phyloP scores from a whole-genome alignment of 2,113 vertebrate genomes.

The Neogobius melanostomus region DNA sequence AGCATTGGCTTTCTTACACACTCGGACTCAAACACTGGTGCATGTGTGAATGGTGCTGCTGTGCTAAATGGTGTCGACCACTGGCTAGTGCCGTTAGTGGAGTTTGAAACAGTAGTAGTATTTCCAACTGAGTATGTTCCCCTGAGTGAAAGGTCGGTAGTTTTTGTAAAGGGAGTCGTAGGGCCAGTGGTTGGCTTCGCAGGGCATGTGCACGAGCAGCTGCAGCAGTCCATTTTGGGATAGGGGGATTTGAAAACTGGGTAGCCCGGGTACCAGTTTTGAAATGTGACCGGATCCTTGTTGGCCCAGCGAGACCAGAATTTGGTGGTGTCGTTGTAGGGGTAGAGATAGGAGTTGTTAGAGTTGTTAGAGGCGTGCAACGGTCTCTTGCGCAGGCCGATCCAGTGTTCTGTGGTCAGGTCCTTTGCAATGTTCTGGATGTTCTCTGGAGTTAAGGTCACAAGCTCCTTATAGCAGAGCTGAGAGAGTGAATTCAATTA shows the following conservation, averaged over 20 bases:
- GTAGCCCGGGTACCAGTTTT: conserved; percentile 76
- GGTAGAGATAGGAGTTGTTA: not conserved
- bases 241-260: conserved; percentile 39
- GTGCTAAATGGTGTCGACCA: not conserved
- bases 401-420: conserved; percentile 54
- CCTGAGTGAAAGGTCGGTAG: not conserved
- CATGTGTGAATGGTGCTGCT: not conserved
- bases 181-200: not conserved
- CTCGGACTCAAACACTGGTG: not conserved
- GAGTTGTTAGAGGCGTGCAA: not conserved
- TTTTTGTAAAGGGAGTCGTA: not conserved
- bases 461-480: conserved; percentile 68
- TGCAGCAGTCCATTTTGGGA: conserved; percentile 15
- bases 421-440: conserved; percentile 1
- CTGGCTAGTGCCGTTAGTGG: not conserved
- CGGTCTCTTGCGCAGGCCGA: conserved; percentile 65
- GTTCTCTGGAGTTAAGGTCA: conserved; percentile 57
- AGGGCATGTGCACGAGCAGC: conserved; percentile 41
- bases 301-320: conserved; percentile 70
- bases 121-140: not conserved
- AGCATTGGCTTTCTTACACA: not conserved
- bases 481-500: conserved; percentile 13
- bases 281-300: conserved; percentile 64
- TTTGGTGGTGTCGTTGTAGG: not conserved
- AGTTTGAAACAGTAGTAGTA: not conserved